Conservation (phyloP, 2,888 invertebrate genomes). For the Alloplasta piceator region DNA sequence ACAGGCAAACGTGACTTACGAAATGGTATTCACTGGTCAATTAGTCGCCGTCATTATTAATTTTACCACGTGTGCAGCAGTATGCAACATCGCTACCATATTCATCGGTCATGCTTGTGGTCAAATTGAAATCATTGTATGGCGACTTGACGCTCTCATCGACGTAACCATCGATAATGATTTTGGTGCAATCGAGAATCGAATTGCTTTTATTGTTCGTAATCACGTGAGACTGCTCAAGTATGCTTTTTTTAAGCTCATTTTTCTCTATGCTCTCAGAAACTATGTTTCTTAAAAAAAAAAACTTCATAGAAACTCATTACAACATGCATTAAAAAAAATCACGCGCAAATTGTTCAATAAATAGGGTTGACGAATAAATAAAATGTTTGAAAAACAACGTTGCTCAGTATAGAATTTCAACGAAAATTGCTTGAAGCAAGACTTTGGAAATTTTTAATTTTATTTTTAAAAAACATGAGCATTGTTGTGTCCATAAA, state of each 20-base stretch:
- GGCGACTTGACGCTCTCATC: conserved; percentile 40
- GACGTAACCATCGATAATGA: neutral
- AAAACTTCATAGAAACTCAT: no score
- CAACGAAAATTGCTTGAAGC: no score
- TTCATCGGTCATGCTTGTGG: conserved; percentile 71
- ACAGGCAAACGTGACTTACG: conserved; percentile 63
- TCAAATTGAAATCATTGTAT: conserved; percentile 57
- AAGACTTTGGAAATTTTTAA: no score
- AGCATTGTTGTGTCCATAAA: no score
- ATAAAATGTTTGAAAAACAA: no score
- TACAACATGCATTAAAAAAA: no score
- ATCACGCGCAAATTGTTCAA: no score
- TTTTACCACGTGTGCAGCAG: conserved; percentile 57
- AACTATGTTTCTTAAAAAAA: no score
- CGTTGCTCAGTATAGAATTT: no score
- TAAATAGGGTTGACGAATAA: no score
- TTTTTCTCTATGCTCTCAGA: no score
- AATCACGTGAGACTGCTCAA: conserved; percentile 66
- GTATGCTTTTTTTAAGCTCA: conserved; percentile 63
- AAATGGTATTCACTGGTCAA: conserved; percentile 63
- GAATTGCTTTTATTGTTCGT: conserved; percentile 61
- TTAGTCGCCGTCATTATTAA: conserved; percentile 46
- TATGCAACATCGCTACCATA: conserved; percentile 68
- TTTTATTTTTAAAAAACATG: no score
- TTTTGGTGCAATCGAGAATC: conserved; percentile 14